Evolutionary conservation across 2,797 vertebrate species (phyloP), one percentile per base, ranked within the genome.

Genomic region (Remorina albescens): DNA sequence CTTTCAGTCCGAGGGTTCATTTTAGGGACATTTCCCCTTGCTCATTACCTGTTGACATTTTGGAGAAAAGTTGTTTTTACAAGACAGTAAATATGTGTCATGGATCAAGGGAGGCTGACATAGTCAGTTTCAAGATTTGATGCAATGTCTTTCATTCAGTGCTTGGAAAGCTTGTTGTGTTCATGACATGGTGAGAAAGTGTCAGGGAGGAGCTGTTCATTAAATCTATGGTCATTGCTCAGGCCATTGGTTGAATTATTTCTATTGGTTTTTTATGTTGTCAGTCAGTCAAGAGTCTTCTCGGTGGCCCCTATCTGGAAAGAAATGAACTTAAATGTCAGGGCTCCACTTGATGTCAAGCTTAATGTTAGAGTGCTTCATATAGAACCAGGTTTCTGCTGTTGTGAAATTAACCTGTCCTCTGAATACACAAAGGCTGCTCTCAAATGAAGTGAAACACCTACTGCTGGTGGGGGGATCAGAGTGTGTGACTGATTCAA

Each of bases 291-390:
- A 2, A n/a, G 21, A 39, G 23, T 41, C 51, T 56, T 49, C 51
- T 67, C 42, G 32, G 16, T 16, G 1, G 41, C 42, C 63, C 37
- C 61, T 81, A 69, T 53, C 28, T 66, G 49, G 41, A n/a, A 23
- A 26, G 18, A 59, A 21, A 67, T 3, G 1, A 65, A 50, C 30
- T 47, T 50, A 77, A 88, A 88, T 82, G 50, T 78, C 76, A 76
- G 26, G 56, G 49, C 13, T 28, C 34, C 13, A 44, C 58, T 50
- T 19, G 0, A 3, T 25, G 42, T 59, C 63, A 30, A 30, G 53
- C 21, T 59, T 68, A 80, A 69, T 66, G 60, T 67, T 72, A 44
- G 12, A 49, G 8, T 2, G 1, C 19, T 7, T 75, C 30, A 66
- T 55, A 25, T 16, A 60, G 19, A 74, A 59, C 12, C 55, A 54